Base-by-base conservation (phyloP, 2,797 vertebrate species). In the Cyprinella venusta region DNA sequence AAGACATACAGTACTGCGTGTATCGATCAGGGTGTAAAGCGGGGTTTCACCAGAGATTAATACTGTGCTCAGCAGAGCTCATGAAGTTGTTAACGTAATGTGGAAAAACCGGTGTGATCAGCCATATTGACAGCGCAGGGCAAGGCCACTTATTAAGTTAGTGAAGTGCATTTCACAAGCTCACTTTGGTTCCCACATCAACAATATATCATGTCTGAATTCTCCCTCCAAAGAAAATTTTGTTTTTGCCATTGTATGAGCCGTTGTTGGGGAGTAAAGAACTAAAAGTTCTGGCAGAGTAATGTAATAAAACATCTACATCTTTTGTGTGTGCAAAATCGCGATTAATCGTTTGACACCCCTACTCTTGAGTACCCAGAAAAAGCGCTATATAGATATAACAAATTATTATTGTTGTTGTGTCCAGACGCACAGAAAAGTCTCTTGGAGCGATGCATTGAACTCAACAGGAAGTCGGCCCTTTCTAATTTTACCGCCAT, bases 21-120 rank as follows among this genome's bases (percentile, higher is more conserved):
- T 82, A 82, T 82, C 72, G 85, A 90, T 89, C 54, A 68, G 87
- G 84, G 65, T 30, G 48, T 80, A 61, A 88, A 82, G 84, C 50
- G 64, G 85, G 83, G 88, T 91, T 87, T 88, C 77, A 50, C 81
- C 75, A 59, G 81, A 84, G 67, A 83, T 82, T 88, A 90, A 88
- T 88, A 84, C 79, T 70, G 81, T 59, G 16, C 86, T 88, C 82
- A 86, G 80, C 88, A 89, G 89, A 88, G 86, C 87, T 91, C 45
- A 86, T 30, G 83, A 68, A 87, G 90, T 86, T 88, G 88, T 85
- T 85, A 84, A 67, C 78, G 18, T 89, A 81, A 87, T 85, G 87
- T 86, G 86, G 87, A 88, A 61, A 63, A 85, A 86, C 56, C 80
- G 8, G 85, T 89, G 71, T 86, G 90, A 89, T 91, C 76, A 84